Base-by-base conservation (phyloP, 1,140 invertebrate genomes). In the Venustaconcha ellipsiformis region DNA sequence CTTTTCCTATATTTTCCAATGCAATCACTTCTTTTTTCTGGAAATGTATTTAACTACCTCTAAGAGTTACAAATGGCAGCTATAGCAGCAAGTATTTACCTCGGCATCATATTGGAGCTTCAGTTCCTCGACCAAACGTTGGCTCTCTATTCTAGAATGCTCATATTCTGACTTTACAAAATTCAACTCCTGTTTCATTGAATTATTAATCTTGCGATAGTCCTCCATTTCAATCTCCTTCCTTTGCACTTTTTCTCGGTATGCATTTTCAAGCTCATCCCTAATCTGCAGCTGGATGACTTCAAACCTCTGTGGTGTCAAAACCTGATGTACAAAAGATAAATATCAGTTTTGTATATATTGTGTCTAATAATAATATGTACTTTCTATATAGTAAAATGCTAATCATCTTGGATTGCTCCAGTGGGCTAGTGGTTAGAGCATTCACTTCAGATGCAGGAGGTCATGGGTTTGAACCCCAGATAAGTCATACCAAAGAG, bases 131-230 rank as follows among this genome's bases (percentile, higher is more conserved):
- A 89, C 14, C 56, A 87, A 82, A 56, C 83, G 80, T 67, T 85
- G 80, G 70, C 87, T 83, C 70, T 89, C 87, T 14, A 78, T 65
- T 37, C 80, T 81, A 58, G 85, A 82, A 70, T 88, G 88, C 57
- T 90, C 88, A 77, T 87, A 89, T 76, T 89, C 88, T 5, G 88
- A 83, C 77, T 88, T 89, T 30, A 89, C 68, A 73, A 90, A 89
- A 63, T 83, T 84, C n/a, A 86, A 77, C 72, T 89, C 88, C 65
- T 90, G 87, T 60, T 86, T 84, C 14, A 88, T 71, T 73, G 85
- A 86, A 68, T 83, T 89, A 63, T 83, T 81, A 30, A 83, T 74
- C 18, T 78, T 80, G 13, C 84, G 78, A n/a, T 82, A 77, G 56
- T 86, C 83, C 70, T 89, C 87, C 11, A 85, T 76, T 68, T 90